Evolutionary conservation across 2,113 vertebrate species (phyloP).

Genomic region (Antechinus stuartii): DNA sequence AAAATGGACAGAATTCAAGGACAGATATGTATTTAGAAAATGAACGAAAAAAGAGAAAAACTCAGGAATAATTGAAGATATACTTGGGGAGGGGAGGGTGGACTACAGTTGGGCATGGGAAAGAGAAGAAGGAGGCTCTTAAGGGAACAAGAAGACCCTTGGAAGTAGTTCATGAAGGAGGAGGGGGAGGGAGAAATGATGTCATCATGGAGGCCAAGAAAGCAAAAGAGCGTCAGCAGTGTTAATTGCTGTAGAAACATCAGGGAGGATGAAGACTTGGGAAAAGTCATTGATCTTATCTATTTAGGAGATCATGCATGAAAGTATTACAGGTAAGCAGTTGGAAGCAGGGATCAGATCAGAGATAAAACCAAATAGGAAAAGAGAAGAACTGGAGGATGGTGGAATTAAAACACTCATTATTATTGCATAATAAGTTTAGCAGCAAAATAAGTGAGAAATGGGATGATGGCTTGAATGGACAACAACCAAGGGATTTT

Average conservation of each 20-base stretch:
- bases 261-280: background rate
- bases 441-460: background rate
- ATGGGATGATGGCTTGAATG: background rate
- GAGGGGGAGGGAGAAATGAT: background rate
- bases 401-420: background rate
- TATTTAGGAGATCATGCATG: background rate
- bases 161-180: background rate
- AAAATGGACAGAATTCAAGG: background rate
- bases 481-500: background rate
- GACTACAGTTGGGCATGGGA: background rate
- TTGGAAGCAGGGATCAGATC: background rate
- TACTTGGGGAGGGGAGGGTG: background rate
- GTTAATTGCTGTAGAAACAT: background rate
- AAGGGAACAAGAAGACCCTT: background rate
- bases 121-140: background rate
- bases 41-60: background rate
- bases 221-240: background rate
- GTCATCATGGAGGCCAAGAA: background rate
- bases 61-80: background rate
- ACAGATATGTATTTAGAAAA: background rate
- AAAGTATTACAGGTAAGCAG: background rate
- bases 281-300: background rate
- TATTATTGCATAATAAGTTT: background rate
- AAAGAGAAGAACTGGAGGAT: background rate
- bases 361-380: background rate